Evolutionary conservation across 2,888 invertebrate genomes (phyloP), one percentile per base, ranked within the genome.

Genomic region (Ophioninae sp.): DNA sequence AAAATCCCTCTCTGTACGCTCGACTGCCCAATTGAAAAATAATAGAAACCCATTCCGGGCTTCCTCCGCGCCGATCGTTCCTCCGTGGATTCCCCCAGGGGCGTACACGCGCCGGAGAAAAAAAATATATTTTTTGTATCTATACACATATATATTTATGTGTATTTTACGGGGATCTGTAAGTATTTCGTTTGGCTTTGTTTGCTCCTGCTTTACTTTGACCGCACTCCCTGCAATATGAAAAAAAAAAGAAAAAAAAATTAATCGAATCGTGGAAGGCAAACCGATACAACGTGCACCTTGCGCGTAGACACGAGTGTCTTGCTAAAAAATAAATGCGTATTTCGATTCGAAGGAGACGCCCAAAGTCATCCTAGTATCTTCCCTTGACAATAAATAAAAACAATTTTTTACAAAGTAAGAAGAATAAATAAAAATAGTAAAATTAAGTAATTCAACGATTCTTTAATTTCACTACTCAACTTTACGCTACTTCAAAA

Each of bases 1-100:
- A 86, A 89, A 90, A 79, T 79, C 79, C 89, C 90, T 88, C 89
- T 87, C 87, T 88, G 88, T 89, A 87, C 89, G 90, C 89, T 86
- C 88, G 88, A 87, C 87, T 87, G 88, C 87, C 89, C 91, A 91
- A 92, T 92, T 91, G 91, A 92, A 92, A 92, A 92, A 92, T 92
- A 92, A 92, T 92, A 90, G 91, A 91, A 92, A 89, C 86, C 85
- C 81, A 79, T 83, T 76, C 81, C 79, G 78, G 70, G 39, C 70
- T 68, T 86, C 85, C 77, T 85, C 84, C 85, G 84, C 81, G 83
- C 81, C 86, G 81, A 81, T 81, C 84, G 81, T 83, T 82, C 82
- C 84, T 79, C 79, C 85, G 86, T 82, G 84, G 85, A 88, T 85
- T 86, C 87, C 88, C 88, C 86, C 83, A 21, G 59, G 84, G 81